phyloP scores from a whole-genome alignment of 1,140 invertebrate genomes.

The Steinernema khuongi region DNA sequence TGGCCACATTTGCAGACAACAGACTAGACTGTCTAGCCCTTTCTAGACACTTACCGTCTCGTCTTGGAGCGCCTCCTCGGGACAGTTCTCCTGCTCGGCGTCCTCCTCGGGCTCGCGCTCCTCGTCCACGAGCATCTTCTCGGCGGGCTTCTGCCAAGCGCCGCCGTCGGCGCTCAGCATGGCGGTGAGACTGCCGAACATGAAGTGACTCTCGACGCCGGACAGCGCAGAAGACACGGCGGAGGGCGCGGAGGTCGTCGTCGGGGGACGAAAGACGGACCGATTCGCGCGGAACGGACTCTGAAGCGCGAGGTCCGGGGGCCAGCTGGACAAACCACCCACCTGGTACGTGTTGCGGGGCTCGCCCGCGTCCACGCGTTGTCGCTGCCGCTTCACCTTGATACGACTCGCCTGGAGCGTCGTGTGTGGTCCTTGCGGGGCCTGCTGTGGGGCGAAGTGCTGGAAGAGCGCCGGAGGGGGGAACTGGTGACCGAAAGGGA shows the following conservation, averaged over 20 bases:
- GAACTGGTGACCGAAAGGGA: constrained; percentile 19
- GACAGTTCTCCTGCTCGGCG: constrained; percentile 3
- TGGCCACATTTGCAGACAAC: background rate
- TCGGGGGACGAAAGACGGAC: background rate
- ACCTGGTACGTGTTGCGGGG: constrained; percentile 76
- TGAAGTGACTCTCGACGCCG: constrained; percentile 16
- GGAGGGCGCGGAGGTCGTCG: background rate
- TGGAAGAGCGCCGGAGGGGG: background rate
- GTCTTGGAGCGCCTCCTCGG: background rate
- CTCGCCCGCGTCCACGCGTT: constrained; percentile 86
- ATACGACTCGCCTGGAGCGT: constrained; percentile 8
- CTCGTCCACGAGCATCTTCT: background rate
- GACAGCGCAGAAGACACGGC: background rate
- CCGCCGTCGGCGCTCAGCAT: background rate
- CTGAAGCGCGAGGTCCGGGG: background rate
- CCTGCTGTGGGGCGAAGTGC: constrained; percentile 12
- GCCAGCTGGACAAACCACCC: background rate
- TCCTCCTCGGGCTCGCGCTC: background rate
- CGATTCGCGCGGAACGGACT: constrained; percentile 6
- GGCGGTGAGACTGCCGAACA: background rate
- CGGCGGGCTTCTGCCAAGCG: background rate
- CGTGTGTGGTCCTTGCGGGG: constrained; percentile 21
- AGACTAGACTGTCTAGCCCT: background rate
- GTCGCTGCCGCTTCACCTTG: constrained; percentile 64
- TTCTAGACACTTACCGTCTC: background rate